Base-by-base conservation (phyloP, 2,888 invertebrate genomes). In the Cinara cedri region DNA sequence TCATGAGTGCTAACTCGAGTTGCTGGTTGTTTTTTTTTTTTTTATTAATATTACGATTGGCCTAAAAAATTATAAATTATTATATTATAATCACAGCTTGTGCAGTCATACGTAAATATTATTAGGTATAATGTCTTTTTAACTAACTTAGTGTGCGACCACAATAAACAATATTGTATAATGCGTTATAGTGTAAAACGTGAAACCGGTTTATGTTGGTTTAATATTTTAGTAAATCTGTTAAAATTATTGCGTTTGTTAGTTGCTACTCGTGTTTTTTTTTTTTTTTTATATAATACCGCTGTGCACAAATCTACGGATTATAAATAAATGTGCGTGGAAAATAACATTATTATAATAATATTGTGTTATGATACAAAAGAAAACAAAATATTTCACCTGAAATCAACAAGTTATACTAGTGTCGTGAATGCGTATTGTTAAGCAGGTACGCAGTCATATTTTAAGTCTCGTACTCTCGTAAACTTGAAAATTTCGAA, bases 371-470 rank as follows among this genome's bases (percentile, higher is more conserved):
- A 46, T 21, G 13, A 60, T 16, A 46, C 51, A 44, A n/a, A 21
- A 71, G 21, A 71, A n/a, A n/a, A 71, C 24, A 26, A 24, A 72
- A 62, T 62, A 51, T 16, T 72, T 51, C 49, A 62, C 9, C 19
- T 14, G 26, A 60, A 49, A 72, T 72, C 60, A 51, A 72, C 34
- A 34, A 34, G 62, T 72, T 49, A 46, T 54, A 8, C 6, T 6
- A 6, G 34, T 34, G 6, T 34, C 3, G 34, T 34, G 34, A 4
- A 6, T 24, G n/a, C n/a, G 13, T 19, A 60, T 46, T 60, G 14
- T 19, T 19, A 10, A 13, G 10, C 6, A 54, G 16, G 9, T n/a
- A 16, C 46, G 14, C 70, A 42, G 34, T 49, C 6, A 24, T 66
- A 51, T 57, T 46, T 55, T n/a, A 46, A 44, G 57, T 42, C 42